Conservation (phyloP, 2,113 vertebrate species). For the Toxostoma redivivum region DNA sequence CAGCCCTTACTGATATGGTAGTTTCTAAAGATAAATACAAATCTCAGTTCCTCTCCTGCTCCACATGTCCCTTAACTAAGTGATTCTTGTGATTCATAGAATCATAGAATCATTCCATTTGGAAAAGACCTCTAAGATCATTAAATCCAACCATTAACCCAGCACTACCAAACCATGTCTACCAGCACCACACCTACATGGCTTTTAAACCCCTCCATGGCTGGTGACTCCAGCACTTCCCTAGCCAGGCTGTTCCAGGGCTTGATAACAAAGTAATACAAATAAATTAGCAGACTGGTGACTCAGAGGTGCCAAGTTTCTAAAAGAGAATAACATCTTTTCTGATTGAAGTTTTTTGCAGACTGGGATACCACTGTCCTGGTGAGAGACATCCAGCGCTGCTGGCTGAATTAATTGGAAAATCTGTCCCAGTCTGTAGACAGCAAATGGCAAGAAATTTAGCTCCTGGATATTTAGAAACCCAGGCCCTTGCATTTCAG, state of each 20-base stretch:
- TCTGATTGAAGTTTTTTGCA: neutral
- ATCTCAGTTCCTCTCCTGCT: rapidly evolving
- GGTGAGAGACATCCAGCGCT: neutral
- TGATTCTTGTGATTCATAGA: neutral
- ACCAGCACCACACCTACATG: neutral
- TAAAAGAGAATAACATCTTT: neutral
- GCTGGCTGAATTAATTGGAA: neutral
- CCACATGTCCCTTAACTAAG: neutral
- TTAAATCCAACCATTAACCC: neutral
- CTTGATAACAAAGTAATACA: neutral
- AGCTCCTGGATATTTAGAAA: neutral
- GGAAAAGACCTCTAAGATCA: neutral
- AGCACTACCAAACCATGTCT: neutral
- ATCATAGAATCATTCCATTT: neutral
- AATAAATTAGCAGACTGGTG: neutral
- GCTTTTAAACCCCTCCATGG: neutral
- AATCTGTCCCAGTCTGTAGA: neutral
- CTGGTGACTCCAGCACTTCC: neutral
- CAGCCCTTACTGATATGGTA: neutral
- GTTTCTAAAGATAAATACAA: neutral
- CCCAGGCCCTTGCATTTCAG: neutral
- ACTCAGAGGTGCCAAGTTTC: neutral
- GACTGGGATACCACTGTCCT: neutral
- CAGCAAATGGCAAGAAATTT: neutral
- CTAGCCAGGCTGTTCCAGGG: neutral